A percentile compares a stretch with the other conserved stretches of the same genome.
phyloP scores from a whole-genome alignment of 2,797 vertebrate genomes.

The Paratrypauchen microcephalus region DNA sequence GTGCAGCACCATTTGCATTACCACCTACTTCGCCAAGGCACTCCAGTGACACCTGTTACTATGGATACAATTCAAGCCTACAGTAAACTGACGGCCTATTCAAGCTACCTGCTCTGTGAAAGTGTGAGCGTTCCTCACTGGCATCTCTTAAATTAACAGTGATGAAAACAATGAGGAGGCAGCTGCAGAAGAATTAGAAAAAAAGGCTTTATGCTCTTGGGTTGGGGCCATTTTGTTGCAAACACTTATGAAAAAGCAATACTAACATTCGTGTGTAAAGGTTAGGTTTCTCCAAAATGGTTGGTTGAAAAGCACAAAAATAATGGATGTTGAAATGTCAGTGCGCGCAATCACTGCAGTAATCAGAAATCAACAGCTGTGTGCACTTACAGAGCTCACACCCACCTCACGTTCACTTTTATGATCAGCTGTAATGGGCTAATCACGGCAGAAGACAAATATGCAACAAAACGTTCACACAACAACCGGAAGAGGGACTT shows the following conservation, averaged over 20 bases:
- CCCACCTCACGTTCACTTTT: constrained; percentile 1
- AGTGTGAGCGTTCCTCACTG: constrained; percentile 19
- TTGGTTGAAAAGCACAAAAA: constrained; percentile 2
- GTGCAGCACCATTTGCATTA: constrained; percentile 4
- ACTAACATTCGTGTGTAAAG: constrained; percentile 20
- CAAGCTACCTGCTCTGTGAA: constrained; percentile 37
- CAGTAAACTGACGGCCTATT: constrained; percentile 42
- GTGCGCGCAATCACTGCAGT: background rate
- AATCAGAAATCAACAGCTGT: constrained; percentile 4
- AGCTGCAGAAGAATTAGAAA: constrained; percentile 29
- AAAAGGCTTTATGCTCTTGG: constrained; percentile 10
- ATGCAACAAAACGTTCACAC: background rate
- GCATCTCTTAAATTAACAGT: constrained; percentile 37
- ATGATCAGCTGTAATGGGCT: background rate
- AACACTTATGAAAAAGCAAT: constrained; percentile 7
- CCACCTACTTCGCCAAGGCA: constrained; percentile 22
- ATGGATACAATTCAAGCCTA: constrained; percentile 46
- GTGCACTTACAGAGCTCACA: background rate
- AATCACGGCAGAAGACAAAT: background rate
- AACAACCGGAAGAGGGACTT: background rate
- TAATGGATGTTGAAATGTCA: constrained; percentile 1
- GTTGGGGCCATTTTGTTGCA: constrained; percentile 1
- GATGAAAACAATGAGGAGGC: constrained; percentile 35
- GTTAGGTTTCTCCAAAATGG: constrained; percentile 9
- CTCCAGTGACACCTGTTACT: constrained; percentile 55